Percentiles rank a stretch among this genome's conserved stretches.
Conservation (phyloP, 1,140 invertebrate genomes). For the Riptortus pedestris region DNA sequence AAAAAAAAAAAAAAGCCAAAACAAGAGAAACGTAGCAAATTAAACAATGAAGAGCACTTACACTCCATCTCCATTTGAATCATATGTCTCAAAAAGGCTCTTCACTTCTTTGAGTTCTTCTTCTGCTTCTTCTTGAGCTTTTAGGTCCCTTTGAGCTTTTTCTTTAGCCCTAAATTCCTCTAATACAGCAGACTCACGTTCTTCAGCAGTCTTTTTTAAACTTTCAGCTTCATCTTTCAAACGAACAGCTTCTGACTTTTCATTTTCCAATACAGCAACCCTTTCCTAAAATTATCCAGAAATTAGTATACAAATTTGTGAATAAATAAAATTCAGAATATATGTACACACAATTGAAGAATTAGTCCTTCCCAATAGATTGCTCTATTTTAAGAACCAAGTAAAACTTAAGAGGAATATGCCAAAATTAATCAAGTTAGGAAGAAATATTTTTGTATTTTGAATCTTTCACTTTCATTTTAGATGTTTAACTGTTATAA, state of each 20-base stretch:
- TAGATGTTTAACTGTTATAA: too few relatives aligned
- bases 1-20: too few relatives aligned
- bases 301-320: not conserved
- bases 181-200: constrained; percentile 60
- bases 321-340: constrained; percentile 3
- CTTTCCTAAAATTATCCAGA: constrained; percentile 38
- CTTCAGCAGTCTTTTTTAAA: constrained; percentile 60
- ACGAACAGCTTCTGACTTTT: constrained; percentile 58
- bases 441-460: too few relatives aligned
- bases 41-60: too few relatives aligned
- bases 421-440: too few relatives aligned
- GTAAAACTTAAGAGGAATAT: too few relatives aligned
- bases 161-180: constrained; percentile 53
- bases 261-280: constrained; percentile 55
- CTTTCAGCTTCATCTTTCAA: constrained; percentile 60
- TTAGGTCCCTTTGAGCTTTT: constrained; percentile 27
- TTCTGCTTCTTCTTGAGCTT: constrained; percentile 52
- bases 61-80: constrained; percentile 62
- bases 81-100: constrained; percentile 60
- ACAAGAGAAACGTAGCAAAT: too few relatives aligned
- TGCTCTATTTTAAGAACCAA: too few relatives aligned
- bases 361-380: not conserved
- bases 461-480: too few relatives aligned
- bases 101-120: constrained; percentile 49
- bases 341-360: not conserved